Conservation (phyloP, 2,113 vertebrate genomes). For the Psephotus haematonotus region DNA sequence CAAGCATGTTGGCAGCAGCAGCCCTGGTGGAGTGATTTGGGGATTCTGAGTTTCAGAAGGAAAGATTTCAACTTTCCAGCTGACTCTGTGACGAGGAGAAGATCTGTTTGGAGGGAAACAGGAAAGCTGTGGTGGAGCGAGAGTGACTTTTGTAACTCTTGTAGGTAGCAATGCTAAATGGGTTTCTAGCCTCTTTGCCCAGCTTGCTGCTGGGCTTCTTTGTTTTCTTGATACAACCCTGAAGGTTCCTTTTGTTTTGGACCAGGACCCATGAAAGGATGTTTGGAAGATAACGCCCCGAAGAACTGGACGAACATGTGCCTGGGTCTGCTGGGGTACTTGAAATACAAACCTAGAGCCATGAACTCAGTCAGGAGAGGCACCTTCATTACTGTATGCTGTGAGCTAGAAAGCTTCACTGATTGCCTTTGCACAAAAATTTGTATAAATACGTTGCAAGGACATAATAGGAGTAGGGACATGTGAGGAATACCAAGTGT, state of each 20-base stretch:
- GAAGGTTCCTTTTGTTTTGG: neutral
- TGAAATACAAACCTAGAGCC: neutral
- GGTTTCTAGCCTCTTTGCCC: neutral
- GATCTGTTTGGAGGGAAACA: neutral
- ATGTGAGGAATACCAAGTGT: neutral
- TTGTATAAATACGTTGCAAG: neutral
- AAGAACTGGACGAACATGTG: no score
- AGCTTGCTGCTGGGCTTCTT: neutral
- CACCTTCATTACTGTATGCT: neutral
- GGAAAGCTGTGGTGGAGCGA: neutral
- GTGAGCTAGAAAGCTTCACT: neutral
- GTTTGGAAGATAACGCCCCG: neutral
- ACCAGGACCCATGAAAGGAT: neutral
- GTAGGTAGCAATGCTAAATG: neutral
- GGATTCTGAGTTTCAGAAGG: neutral
- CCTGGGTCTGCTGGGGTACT: neutral
- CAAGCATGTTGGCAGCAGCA: neutral
- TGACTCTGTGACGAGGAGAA: neutral
- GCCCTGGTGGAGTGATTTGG: neutral
- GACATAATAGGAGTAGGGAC: neutral
- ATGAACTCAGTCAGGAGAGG: neutral
- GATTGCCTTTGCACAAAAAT: fast-evolving
- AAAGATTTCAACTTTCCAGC: neutral
- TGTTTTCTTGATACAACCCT: neutral
- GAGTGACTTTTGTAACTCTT: neutral